Evolutionary conservation across 2,113 vertebrate species (phyloP), one percentile per base, ranked within the genome.

Genomic region (Apodemus speciosus): DNA sequence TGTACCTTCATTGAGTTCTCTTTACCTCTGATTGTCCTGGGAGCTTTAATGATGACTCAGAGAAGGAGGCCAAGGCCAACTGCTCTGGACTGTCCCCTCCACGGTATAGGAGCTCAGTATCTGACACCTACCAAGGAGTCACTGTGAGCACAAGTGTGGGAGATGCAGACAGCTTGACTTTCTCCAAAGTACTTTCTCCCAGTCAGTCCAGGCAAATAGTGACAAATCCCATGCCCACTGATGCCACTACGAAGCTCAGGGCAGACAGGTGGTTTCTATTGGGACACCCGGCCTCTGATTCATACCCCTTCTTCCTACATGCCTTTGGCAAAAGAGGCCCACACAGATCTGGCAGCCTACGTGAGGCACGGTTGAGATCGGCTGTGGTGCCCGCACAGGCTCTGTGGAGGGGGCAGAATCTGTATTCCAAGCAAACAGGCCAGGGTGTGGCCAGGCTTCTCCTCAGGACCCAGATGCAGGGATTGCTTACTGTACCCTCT

Each of bases 141-240:
- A 0, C 87, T 88, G 51, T 53, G 69, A 90, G 69, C 15, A 56
- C 84, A 43, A 72, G 66, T 49, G 23, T 25, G 35, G 40, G 16
- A 93, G 58, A 79, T 76, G 38, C 38, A 62, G 46, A 83, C 40
- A 86, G 62, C 69, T 86, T 77, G 66, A 38, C 68, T 25, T 13
- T 76, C 86, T 85, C 30, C 89, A 76, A 72, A 81, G 68, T 38
- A 66, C 51, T 75, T 72, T 30, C 46, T 93, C 89, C 32, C 79
- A 83, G 60, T 71, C 60, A 87, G 85, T 10, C 53, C 64, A 85
- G 51, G 21, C 38, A 68, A 85, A 66, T 43, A 80, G n/a, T 20
- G 46, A 73, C 62, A 35, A 79, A 71, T 40, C n/a, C 71, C 35
- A 58, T 56, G 51, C 11, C 85, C 53, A 71, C 58, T 40, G 58